These are phyloP conservation scores for Siniperca undulata DNA, from an alignment of 2,797 vertebrate genomes.

Conservation along the genomic window DNA sequence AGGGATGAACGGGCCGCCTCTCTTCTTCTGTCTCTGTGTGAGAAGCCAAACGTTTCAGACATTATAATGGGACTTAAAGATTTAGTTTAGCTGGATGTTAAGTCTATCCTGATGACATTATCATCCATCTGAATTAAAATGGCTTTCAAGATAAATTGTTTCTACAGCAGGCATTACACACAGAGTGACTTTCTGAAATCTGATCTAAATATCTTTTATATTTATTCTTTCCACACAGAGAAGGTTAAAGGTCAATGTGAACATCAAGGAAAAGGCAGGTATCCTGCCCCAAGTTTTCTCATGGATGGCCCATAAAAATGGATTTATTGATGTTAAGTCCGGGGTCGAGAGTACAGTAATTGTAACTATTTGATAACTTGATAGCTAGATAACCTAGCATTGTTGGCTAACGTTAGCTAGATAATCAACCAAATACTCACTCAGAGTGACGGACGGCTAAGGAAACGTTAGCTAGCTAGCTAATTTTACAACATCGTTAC, in stretches of 20 bases:
- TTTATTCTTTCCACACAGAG: not conserved
- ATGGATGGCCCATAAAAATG: not conserved
- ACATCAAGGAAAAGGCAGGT: not conserved
- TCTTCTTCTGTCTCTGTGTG: conserved; percentile 17
- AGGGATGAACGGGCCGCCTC: conserved; percentile 13
- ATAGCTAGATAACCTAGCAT: too few relatives aligned
- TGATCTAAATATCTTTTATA: not conserved
- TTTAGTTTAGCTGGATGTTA: conserved; percentile 37
- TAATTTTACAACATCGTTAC: too few relatives aligned
- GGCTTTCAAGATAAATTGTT: conserved; percentile 4
- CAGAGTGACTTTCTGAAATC: not conserved
- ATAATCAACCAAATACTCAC: too few relatives aligned
- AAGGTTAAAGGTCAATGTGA: not conserved
- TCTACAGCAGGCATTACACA: not conserved
- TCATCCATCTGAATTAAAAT: conserved; percentile 28
- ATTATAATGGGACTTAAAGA: conserved; percentile 33
- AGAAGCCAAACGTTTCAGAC: conserved; percentile 33
- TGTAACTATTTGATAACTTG: too few relatives aligned
- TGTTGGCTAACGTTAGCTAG: too few relatives aligned
- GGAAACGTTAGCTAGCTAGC: too few relatives aligned
- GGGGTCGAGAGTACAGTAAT: too few relatives aligned
- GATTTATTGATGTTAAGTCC: not conserved
- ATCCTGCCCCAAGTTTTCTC: not conserved
- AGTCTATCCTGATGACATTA: conserved; percentile 34
- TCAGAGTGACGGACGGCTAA: too few relatives aligned